Conservation (phyloP, 2,113 vertebrate genomes). For the Mugil cephalus region DNA sequence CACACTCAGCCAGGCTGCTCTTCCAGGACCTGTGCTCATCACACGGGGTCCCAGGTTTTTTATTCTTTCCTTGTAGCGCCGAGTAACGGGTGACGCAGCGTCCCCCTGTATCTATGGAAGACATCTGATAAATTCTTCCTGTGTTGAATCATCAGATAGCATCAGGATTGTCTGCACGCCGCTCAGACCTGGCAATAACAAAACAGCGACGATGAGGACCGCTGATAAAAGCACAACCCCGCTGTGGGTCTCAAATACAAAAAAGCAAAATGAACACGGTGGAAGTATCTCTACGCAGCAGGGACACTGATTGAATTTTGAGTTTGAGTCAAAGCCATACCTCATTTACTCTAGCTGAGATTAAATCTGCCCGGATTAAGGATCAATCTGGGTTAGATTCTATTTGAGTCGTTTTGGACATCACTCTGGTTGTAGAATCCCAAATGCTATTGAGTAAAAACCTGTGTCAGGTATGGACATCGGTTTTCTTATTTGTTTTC, state of each 20-base stretch:
- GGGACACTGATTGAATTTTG: constrained; percentile 7
- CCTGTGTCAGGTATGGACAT: too few species aligned
- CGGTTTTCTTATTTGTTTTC: too few species aligned
- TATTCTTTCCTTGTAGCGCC: too few species aligned
- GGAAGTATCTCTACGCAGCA: background rate
- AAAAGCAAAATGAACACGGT: background rate
- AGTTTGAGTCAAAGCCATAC: background rate
- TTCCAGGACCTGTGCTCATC: constrained; percentile 36
- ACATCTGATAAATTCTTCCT: constrained; percentile 48
- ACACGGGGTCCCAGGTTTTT: too few species aligned
- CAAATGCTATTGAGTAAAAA: too few species aligned
- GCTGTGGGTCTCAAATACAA: background rate
- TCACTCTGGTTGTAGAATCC: too few species aligned
- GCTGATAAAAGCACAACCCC: constrained; percentile 13
- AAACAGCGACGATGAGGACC: constrained; percentile 12
- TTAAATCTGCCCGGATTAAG: constrained; percentile 13
- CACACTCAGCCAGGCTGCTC: constrained; percentile 24
- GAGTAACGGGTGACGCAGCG: background rate
- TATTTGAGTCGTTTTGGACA: background rate
- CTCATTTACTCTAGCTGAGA: constrained; percentile 22
- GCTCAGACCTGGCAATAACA: constrained; percentile 45
- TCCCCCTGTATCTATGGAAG: constrained; percentile 20
- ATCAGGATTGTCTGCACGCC: constrained; percentile 28
- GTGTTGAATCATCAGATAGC: constrained; percentile 45
- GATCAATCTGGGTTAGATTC: background rate